Evolutionary conservation across 1,140 invertebrate genomes (phyloP), one percentile per base, ranked within the genome.

Genomic region (Atta colombica): DNA sequence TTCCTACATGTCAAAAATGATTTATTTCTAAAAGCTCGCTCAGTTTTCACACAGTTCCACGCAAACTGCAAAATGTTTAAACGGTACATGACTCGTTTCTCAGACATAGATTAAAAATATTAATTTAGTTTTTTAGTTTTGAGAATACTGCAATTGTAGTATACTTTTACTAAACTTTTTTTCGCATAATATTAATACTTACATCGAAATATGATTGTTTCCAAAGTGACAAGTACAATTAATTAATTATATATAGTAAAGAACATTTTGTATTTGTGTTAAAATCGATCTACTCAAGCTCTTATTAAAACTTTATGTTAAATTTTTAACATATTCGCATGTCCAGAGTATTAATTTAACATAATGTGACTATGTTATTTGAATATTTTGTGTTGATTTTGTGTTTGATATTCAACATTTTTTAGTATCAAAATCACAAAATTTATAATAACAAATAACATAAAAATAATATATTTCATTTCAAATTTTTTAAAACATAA

Each of bases 1-100:
- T 31, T n/a, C 28, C 18, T 25, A 58, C 80, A 49, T n/a, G 80
- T 84, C 80, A 75, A 49, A 74, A 84, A 84, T 84, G 80, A 84
- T 84, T 84, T 75, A 84, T 84, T 61, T n/a, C 18, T 31, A 28
- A 75, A 74, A 74, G 14, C 69, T 31, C 7, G 18, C 28, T 39
- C 16, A 14, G 39, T 63, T 75, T 63, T 10, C 69, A 63, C 53
- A 16, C 80, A 74, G 39, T 51, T 51, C 49, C 49, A 51, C 14
- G 14, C 49, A 21, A 28, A 10, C 31, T 63, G 80, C 8, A 61
- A 84, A 75, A 75, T 75, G 39, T 61, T 60, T 49, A 60, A 39
- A 60, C 31, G 16, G 8, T 51, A 51, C n/a, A 21, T 82, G 8
- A 28, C 7, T 4, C 10, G 16, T 39, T 51, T 31, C 28, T 71